A percentile compares a stretch with the other conserved stretches of the same genome.
phyloP scores from a whole-genome alignment of 2,113 vertebrate genomes.

The Pyrgilauda ruficollis region DNA sequence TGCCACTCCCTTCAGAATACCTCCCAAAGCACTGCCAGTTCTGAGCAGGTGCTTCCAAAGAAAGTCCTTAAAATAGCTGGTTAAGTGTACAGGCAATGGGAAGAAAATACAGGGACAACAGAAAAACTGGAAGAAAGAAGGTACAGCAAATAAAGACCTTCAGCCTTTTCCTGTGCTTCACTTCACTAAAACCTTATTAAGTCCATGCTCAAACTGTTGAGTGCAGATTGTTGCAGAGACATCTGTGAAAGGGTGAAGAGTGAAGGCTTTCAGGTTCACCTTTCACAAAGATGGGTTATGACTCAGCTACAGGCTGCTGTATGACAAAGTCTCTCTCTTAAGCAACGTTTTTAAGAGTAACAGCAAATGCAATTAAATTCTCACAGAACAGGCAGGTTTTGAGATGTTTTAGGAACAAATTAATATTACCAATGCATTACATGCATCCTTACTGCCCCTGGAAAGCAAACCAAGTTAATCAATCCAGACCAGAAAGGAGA shows the following conservation, averaged over 20 bases:
- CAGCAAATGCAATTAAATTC: background rate
- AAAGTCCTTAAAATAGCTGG: background rate
- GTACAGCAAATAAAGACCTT: background rate
- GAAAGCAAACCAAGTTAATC: background rate
- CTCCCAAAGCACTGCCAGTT: background rate
- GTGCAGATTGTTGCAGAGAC: background rate
- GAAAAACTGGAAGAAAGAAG: background rate
- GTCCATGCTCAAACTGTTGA: background rate
- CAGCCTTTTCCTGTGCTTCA: background rate
- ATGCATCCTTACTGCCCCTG: background rate
- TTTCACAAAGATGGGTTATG: background rate
- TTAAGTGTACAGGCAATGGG: background rate
- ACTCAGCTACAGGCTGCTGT: background rate
- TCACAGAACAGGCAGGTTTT: background rate
- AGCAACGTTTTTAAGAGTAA: background rate
- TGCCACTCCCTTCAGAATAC: background rate
- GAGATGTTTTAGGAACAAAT: background rate
- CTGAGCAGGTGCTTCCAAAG: background rate
- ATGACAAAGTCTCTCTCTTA: background rate
- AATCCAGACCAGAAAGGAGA: background rate
- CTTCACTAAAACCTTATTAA: background rate
- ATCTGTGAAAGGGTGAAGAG: background rate
- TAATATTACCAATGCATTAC: background rate
- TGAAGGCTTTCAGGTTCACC: background rate
- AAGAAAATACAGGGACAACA: background rate